These are phyloP conservation scores for Peromyscus californicus DNA, from an alignment of 2,113 vertebrate genomes.

Conservation along the genomic window DNA sequence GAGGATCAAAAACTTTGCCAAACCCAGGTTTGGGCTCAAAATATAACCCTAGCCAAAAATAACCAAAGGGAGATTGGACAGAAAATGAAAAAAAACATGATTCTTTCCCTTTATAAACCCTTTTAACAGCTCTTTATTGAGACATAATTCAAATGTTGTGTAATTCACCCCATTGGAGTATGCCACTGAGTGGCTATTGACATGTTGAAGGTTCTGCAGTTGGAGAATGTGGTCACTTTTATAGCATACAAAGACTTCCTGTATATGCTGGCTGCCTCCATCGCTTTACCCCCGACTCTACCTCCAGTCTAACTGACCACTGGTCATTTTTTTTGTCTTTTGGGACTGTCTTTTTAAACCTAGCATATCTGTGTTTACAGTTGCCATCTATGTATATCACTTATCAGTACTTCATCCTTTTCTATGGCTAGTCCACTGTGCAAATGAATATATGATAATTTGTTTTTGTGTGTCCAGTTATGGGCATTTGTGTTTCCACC, in stretches of 20 bases:
- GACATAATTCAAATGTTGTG: background rate
- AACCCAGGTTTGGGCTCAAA: background rate
- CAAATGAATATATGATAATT: background rate
- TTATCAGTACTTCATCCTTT: background rate
- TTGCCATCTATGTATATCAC: background rate
- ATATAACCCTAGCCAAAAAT: background rate
- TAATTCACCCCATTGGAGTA: background rate
- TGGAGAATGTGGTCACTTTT: background rate
- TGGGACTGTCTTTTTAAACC: background rate
- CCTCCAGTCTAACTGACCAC: background rate
- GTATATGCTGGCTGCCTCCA: background rate
- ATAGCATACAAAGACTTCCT: background rate
- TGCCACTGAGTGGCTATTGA: background rate
- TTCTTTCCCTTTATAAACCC: background rate
- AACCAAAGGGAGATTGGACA: background rate
- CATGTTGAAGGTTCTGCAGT: background rate
- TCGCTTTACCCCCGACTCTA: too few relatives aligned
- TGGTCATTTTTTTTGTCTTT: background rate
- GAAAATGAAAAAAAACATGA: background rate
- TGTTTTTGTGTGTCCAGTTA: background rate
- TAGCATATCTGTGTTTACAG: background rate
- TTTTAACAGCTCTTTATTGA: background rate
- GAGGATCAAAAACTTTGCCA: background rate
- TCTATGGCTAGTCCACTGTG: background rate
- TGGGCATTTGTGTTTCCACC: background rate